Conservation (phyloP, 2,797 vertebrate genomes). For the Linurgus olivaceus region DNA sequence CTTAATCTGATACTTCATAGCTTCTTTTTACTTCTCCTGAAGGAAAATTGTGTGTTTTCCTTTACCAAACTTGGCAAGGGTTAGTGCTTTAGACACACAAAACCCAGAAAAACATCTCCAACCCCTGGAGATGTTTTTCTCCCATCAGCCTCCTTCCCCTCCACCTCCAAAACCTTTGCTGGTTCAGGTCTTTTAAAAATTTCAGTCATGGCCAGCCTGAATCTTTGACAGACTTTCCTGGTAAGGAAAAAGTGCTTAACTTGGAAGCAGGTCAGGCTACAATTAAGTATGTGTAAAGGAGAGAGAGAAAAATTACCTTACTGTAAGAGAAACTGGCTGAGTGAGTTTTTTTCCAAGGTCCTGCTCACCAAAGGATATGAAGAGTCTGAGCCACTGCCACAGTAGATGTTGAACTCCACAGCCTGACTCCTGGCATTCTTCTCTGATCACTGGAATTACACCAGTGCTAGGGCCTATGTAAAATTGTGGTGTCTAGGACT, state of each 20-base stretch:
- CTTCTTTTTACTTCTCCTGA: not conserved
- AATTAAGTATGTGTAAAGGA: not conserved
- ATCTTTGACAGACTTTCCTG: not conserved
- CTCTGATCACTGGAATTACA: not conserved
- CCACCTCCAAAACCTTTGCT: not conserved
- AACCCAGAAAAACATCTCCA: not conserved
- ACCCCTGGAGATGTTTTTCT: not conserved
- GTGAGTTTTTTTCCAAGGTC: not conserved
- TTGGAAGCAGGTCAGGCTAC: not conserved
- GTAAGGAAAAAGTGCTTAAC: not conserved
- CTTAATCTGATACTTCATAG: not conserved
- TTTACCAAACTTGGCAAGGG: not conserved
- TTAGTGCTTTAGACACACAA: not conserved
- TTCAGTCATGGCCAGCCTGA: not conserved
- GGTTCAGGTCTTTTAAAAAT: not conserved
- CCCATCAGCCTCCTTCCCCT: not conserved
- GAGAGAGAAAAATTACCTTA: not conserved
- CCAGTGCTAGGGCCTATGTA: not conserved
- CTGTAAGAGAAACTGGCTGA: not conserved
- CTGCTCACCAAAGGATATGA: not conserved
- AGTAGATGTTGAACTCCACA: not conserved
- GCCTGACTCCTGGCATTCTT: not conserved
- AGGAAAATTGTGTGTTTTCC: not conserved
- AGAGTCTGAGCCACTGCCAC: not conserved
- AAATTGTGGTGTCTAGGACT: not conserved